Evolutionary conservation across 2,888 invertebrate species (phyloP).

Genomic region (Yponomeuta plumbellus): DNA sequence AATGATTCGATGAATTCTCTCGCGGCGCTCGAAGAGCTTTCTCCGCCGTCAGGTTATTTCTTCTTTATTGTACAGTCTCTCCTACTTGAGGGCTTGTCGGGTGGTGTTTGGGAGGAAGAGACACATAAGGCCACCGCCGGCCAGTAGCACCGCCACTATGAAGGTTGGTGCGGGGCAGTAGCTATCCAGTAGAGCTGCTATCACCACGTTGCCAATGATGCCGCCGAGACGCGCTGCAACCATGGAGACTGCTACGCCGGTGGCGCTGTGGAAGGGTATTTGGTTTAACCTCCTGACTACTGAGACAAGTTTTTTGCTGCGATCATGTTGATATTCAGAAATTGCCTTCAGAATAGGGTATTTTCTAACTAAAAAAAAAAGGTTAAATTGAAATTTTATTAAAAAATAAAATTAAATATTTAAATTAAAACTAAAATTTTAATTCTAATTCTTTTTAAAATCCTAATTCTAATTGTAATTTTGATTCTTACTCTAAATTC

Average conservation of each 20-base stretch:
- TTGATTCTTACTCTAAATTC: no score
- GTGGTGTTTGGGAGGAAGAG: constrained; percentile 94
- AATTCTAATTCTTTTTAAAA: no score
- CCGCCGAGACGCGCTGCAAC: constrained; percentile 93
- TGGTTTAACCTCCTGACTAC: no score
- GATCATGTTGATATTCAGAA: no score
- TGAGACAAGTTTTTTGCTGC: no score
- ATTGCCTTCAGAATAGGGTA: no score
- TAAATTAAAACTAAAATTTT: no score
- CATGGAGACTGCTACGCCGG: constrained; percentile 93
- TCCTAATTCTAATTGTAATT: no score
- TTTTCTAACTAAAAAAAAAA: no score
- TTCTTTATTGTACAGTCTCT: not conserved
- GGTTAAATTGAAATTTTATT: no score
- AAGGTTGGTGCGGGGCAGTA: constrained; percentile 96
- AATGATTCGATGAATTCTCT: constrained; percentile 13
- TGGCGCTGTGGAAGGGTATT: constrained; percentile 77
- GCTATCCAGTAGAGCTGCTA: constrained; percentile 89
- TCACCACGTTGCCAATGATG: constrained; percentile 90
- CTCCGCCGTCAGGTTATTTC: not conserved
- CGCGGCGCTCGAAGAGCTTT: not conserved
- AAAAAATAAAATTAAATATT: no score
- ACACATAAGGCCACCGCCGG: constrained; percentile 91
- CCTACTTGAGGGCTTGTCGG: constrained; percentile 80
- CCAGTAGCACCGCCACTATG: constrained; percentile 89